A percentile compares a stretch with the other conserved stretches of the same genome.
These are phyloP conservation scores for Latrodectus elegans DNA, from an alignment of 2,888 invertebrate genomes.

Conservation along the genomic window DNA sequence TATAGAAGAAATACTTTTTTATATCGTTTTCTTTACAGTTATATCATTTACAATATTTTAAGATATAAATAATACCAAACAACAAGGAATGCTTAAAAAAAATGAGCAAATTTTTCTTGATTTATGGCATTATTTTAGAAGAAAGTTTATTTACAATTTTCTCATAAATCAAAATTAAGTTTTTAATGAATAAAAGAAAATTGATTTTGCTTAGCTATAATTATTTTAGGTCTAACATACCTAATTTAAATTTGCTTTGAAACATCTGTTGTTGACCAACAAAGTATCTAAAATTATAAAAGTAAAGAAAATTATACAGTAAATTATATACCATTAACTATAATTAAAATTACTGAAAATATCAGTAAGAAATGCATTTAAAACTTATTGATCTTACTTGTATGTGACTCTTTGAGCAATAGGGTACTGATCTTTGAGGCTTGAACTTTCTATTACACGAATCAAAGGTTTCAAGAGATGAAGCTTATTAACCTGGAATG, in stretches of 20 bases:
- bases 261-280: conserved; percentile 99
- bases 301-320: neutral
- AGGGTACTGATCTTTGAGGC: conserved; percentile 90
- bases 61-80: too few species aligned
- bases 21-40: too few species aligned
- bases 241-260: conserved; percentile 93
- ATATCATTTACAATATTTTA: too few species aligned
- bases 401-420: conserved; percentile 96
- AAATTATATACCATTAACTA: neutral
- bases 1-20: too few species aligned
- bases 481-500: conserved; percentile 78
- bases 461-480: conserved; percentile 88
- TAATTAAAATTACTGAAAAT: neutral
- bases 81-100: too few species aligned
- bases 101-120: too few species aligned
- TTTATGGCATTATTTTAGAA: too few species aligned
- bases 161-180: neutral
- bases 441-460: conserved; percentile 94
- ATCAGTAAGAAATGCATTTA: neutral
- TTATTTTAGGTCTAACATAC: conserved; percentile 74
- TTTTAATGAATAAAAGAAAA: neutral
- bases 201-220: neutral
- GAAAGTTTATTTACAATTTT: too few species aligned
- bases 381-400: conserved; percentile 77
- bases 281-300: conserved; percentile 81